Evolutionary conservation across 2,888 invertebrate genomes (phyloP), one percentile per base, ranked within the genome.

Genomic region (Drosophila mimetica): DNA sequence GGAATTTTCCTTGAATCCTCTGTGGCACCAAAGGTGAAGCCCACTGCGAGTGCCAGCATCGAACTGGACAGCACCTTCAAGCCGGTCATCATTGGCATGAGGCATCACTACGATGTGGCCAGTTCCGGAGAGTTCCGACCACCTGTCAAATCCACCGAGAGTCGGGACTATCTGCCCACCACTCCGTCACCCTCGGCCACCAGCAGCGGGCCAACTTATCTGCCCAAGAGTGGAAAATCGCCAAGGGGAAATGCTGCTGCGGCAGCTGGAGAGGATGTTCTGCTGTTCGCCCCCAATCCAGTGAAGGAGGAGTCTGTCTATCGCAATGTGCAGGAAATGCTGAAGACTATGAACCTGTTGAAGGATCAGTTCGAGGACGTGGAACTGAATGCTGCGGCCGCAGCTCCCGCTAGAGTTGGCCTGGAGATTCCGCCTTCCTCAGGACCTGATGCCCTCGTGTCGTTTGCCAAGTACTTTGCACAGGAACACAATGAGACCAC

Each of bases 391-490:
- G 93, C 92, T 71, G 91, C 91, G 47, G 92, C 92, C 2, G 75
- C 86, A 1, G 64, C 71, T 0, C 93, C 92, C 44, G 92, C 93
- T 28, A 92, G 95, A 67, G 93, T 93, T 34, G 96, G 95, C 4
- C 91, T 95, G n/a, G 92, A 94, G 6, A 94, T 95, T 8, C 95
- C 96, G 2, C 94, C 95, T 14, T 96, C 96, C 0, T 93, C 95
- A 0, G 95, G 96, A 0, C 96, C 96, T 0, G 95, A 95, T 88
- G 95, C 96, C 0, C 92, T 96, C 11, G 96, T 96, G 77, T 95
- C 96, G 0, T 90, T 97, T 44, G 96, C 96, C 1, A 93, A 96
- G 74, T 97, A 96, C 87, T 96, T 96, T 88, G 96, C 96, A 2
- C 75, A 92, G 32, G 90, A 92, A 28, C 91, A 87, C 25, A 90